Conservation (phyloP, 1,140 invertebrate genomes). For the Philotrypesis tridentata region DNA sequence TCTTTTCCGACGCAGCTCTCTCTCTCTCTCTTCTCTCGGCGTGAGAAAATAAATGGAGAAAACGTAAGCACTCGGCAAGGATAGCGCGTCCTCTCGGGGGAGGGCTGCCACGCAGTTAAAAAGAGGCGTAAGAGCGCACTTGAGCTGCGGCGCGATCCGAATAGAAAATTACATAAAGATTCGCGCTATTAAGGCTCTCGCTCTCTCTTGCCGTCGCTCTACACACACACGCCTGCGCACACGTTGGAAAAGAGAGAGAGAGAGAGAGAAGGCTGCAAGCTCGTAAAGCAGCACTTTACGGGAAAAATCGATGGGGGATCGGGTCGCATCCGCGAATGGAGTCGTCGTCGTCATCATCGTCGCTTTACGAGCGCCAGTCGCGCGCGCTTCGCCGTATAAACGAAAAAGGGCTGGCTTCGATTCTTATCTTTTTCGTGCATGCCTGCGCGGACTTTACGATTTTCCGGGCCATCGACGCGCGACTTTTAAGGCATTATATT, state of each 20-base stretch:
- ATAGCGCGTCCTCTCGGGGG: conserved; percentile 15
- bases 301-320: conserved; percentile 29
- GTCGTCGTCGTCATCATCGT: conserved; percentile 23
- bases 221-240: too few species aligned
- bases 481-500: not conserved
- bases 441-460: not conserved
- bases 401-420: conserved; percentile 43
- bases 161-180: conserved; percentile 37
- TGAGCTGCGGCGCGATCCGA: not conserved
- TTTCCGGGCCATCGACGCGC: not conserved
- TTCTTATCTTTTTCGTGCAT: conserved; percentile 22
- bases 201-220: too few species aligned
- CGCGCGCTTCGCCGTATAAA: conserved; percentile 11
- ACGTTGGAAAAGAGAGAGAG: too few species aligned
- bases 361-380: conserved; percentile 27
- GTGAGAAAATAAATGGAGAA: not conserved
- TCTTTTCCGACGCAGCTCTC: not conserved
- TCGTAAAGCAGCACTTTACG: conserved; percentile 27
- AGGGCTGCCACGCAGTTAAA: not conserved
- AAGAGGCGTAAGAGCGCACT: not conserved
- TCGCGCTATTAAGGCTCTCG: conserved; percentile 6
- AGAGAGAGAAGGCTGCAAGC: too few species aligned
- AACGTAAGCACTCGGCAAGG: not conserved
- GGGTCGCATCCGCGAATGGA: conserved; percentile 33
- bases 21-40: too few species aligned